Evolutionary conservation across 1,140 invertebrate species (phyloP).

Genomic region (Drosophila tani): DNA sequence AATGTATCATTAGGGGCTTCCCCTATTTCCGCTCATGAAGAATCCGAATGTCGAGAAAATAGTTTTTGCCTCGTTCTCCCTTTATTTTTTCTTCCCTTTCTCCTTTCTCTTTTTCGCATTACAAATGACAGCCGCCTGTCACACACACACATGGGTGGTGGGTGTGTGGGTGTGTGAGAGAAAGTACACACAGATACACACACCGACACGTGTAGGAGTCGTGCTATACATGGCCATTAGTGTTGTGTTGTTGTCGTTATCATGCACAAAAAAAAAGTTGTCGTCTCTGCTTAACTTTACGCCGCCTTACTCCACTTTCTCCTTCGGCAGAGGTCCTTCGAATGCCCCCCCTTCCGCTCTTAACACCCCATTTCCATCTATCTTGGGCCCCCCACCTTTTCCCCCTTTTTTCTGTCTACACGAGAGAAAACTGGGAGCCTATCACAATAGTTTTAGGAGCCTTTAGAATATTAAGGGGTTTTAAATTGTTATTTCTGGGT

Average conservation of each 20-base stretch:
- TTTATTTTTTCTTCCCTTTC: not conserved
- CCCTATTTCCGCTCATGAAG: conserved; percentile 21
- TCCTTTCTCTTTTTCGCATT: conserved; percentile 61
- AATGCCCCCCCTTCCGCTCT: not conserved
- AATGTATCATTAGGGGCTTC: conserved; percentile 34
- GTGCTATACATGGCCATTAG: conserved; percentile 50
- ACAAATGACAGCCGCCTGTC: conserved; percentile 73
- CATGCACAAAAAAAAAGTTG: conserved; percentile 40
- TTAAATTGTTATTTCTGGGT: not conserved
- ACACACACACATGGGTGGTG: conserved; percentile 43
- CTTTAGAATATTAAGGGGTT: too few species aligned
- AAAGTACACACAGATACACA: conserved; percentile 15
- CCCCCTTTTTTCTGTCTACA: not conserved
- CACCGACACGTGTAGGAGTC: conserved; percentile 28
- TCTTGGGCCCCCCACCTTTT: not conserved
- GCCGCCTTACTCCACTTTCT: conserved; percentile 36
- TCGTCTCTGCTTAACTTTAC: conserved; percentile 56
- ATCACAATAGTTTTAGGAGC: too few species aligned
- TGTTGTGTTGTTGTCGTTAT: conserved; percentile 51
- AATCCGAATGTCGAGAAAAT: conserved; percentile 35
- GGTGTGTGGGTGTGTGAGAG: not conserved
- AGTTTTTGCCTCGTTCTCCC: conserved; percentile 19
- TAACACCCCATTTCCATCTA: conserved; percentile 32
- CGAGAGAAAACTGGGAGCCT: not conserved
- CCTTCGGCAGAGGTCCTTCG: not conserved